These are phyloP conservation scores for Arctia plantaginis DNA, from an alignment of 2,888 invertebrate species.

Conservation along the genomic window DNA sequence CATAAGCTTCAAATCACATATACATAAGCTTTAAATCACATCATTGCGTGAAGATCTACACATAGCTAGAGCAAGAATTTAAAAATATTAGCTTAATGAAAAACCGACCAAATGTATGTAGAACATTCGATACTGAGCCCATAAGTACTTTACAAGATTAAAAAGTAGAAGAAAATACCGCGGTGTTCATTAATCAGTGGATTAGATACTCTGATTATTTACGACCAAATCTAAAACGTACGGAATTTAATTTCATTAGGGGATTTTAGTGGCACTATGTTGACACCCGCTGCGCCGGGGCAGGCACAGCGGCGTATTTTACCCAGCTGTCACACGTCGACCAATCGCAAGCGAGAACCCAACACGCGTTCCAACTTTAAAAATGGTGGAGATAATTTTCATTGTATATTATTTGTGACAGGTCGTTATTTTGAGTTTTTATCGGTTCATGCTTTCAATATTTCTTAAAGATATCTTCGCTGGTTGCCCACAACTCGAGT, in stretches of 20 bases:
- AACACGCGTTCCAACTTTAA: slow-evolving; percentile 77
- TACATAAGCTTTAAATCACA: neutral
- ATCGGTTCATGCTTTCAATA: slow-evolving; percentile 78
- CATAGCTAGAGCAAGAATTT: neutral
- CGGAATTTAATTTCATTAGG: slow-evolving; percentile 87
- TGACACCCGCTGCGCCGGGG: slow-evolving; percentile 84
- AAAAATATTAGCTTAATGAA: neutral
- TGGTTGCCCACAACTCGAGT: slow-evolving; percentile 53
- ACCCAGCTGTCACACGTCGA: slow-evolving; percentile 81
- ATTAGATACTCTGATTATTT: slow-evolving; percentile 84
- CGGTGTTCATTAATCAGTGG: slow-evolving; percentile 83
- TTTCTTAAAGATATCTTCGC: slow-evolving; percentile 69
- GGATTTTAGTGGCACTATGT: slow-evolving; percentile 82
- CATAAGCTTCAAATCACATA: too few species aligned
- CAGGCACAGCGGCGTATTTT: slow-evolving; percentile 78
- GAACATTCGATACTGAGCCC: neutral
- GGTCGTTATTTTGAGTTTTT: slow-evolving; percentile 85
- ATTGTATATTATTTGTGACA: slow-evolving; percentile 87
- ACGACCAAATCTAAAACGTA: slow-evolving; percentile 84
- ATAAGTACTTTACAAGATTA: slow-evolving; percentile 24
- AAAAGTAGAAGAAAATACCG: slow-evolving; percentile 65
- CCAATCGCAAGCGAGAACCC: slow-evolving; percentile 73
- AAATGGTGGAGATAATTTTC: slow-evolving; percentile 85
- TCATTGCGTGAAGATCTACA: neutral
- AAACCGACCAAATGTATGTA: neutral